Evolutionary conservation across 2,888 invertebrate genomes (phyloP).

Genomic region (Bursaphelenchus okinawaensis): DNA sequence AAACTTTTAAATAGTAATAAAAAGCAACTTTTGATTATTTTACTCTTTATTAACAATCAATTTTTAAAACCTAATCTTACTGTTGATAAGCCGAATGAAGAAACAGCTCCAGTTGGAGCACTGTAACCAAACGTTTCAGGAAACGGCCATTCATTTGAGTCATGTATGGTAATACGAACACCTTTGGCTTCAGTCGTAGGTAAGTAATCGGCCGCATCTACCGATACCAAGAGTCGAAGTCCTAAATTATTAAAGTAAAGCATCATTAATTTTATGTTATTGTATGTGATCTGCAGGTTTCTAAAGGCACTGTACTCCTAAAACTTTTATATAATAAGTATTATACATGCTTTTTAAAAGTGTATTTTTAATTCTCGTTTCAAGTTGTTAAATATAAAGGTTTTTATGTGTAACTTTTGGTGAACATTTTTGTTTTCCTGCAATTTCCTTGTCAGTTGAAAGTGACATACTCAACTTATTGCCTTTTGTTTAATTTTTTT

Average conservation of each 20-base stretch:
- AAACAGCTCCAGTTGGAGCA: slow-evolving; percentile 47
- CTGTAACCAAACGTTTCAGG: slow-evolving; percentile 55
- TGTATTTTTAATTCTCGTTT: too few species aligned
- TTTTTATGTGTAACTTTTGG: too few species aligned
- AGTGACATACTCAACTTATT: too few species aligned
- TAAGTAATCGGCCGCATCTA: slow-evolving; percentile 54
- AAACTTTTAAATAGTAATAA: slow-evolving; percentile 7
- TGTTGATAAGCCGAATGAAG: slow-evolving; percentile 49
- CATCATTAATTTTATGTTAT: not conserved
- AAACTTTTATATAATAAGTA: too few species aligned
- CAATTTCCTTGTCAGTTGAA: too few species aligned
- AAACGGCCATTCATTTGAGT: slow-evolving; percentile 46
- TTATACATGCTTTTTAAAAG: too few species aligned
- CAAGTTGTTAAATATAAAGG: too few species aligned
- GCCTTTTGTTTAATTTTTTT: not conserved
- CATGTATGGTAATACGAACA: slow-evolving; percentile 55
- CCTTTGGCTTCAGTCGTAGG: slow-evolving; percentile 51
- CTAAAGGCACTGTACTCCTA: too few species aligned
- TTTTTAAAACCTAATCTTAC: too few species aligned
- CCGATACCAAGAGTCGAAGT: slow-evolving; percentile 51
- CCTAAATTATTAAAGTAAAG: slow-evolving; percentile 30
- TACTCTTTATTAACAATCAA: too few species aligned
- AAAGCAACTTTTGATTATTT: not conserved
- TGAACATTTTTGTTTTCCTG: too few species aligned
- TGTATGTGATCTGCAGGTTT: too few species aligned